Evolutionary conservation across 1,140 invertebrate genomes (phyloP).

Genomic region (Plectrocnemia conspersa): DNA sequence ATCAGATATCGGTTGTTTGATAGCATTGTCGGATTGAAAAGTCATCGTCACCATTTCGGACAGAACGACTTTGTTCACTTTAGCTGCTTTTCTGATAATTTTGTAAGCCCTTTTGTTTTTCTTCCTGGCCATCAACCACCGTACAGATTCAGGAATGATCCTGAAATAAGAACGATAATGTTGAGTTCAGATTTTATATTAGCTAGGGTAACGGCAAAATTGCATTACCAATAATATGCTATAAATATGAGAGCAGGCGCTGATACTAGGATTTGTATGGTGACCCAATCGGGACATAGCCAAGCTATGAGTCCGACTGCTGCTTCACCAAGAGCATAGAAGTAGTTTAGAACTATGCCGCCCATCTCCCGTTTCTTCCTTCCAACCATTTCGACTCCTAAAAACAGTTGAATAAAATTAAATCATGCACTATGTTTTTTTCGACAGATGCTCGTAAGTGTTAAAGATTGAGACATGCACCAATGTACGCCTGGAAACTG

Average conservation of each 20-base stretch:
- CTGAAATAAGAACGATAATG: slow-evolving; percentile 34
- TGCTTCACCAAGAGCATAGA: slow-evolving; percentile 63
- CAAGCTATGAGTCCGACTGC: slow-evolving; percentile 56
- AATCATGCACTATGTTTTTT: too few species aligned
- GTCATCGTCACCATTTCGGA: slow-evolving; percentile 45
- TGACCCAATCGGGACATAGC: slow-evolving; percentile 56
- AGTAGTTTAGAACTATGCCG: slow-evolving; percentile 59
- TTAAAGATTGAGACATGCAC: too few species aligned
- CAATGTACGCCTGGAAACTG: too few species aligned
- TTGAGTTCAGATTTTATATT: neutral
- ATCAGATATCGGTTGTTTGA: too few species aligned
- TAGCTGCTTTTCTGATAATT: slow-evolving; percentile 54
- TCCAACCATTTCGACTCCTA: slow-evolving; percentile 64
- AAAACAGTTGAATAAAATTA: slow-evolving; percentile 3
- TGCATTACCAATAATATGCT: slow-evolving; percentile 52
- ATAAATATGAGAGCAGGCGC: slow-evolving; percentile 54
- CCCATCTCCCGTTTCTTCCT: slow-evolving; percentile 58
- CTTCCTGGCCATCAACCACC: slow-evolving; percentile 57
- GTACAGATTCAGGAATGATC: slow-evolving; percentile 59
- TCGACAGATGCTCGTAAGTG: too few species aligned
- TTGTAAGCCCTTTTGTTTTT: slow-evolving; percentile 49
- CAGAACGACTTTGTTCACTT: slow-evolving; percentile 51
- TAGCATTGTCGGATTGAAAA: slow-evolving; percentile 30
- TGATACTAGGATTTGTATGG: slow-evolving; percentile 56
- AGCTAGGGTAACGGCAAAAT: neutral